These are phyloP conservation scores for Ectemnius continuus DNA, from an alignment of 2,888 invertebrate species.

Conservation along the genomic window DNA sequence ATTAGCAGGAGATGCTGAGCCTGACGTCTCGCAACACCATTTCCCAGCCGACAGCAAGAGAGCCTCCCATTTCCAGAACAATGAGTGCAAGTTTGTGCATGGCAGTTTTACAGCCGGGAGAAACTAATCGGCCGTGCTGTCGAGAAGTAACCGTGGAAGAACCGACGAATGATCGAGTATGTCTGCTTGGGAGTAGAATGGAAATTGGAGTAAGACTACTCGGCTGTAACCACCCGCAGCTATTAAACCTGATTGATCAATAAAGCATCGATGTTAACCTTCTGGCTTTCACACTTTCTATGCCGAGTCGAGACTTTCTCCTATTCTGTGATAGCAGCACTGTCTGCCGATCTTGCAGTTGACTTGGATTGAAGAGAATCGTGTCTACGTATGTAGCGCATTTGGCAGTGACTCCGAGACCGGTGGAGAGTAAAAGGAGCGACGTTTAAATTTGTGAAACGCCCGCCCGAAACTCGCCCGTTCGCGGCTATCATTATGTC, in stretches of 20 bases:
- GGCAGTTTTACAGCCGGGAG: constrained; percentile 6
- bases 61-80: neutral
- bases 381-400: constrained; percentile 1
- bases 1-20: constrained; percentile 65
- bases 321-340: too few relatives aligned
- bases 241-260: too few relatives aligned
- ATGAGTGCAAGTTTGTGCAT: constrained; percentile 26
- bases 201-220: too few relatives aligned
- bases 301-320: too few relatives aligned
- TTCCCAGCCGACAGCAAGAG: constrained; percentile 6
- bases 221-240: too few relatives aligned
- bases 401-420: too few relatives aligned
- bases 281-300: too few relatives aligned
- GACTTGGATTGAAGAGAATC: too few relatives aligned
- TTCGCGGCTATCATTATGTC: constrained; percentile 59
- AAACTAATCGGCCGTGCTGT: constrained; percentile 5
- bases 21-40: constrained; percentile 27
- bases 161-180: neutral
- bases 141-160: neutral
- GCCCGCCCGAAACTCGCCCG: constrained; percentile 57
- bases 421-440: constrained; percentile 34
- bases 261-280: too few relatives aligned
- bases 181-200: too few relatives aligned
- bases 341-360: too few relatives aligned
- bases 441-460: constrained; percentile 61